phyloP scores from a whole-genome alignment of 2,888 invertebrate genomes.

The Clunio marinus region DNA sequence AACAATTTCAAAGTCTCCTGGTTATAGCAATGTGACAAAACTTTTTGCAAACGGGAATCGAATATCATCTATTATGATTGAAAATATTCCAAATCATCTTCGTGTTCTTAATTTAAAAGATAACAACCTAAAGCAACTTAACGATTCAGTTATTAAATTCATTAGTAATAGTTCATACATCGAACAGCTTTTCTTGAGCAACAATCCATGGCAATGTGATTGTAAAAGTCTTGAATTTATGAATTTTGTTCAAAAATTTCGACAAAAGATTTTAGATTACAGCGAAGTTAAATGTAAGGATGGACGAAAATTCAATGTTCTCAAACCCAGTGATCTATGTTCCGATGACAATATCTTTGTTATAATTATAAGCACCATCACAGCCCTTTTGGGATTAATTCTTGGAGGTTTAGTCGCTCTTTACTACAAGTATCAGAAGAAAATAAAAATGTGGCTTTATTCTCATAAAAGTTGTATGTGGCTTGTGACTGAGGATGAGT shows the following conservation, averaged over 20 bases:
- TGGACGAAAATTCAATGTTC: conserved; percentile 40
- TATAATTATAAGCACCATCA: conserved; percentile 48
- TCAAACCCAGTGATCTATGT: conserved; percentile 52
- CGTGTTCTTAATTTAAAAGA: conserved; percentile 55
- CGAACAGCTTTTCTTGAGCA: conserved; percentile 55
- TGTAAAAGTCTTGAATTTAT: conserved; percentile 61
- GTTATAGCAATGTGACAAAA: conserved; percentile 54
- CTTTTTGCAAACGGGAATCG: conserved; percentile 54
- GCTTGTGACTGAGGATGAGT: conserved; percentile 63
- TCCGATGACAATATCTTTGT: conserved; percentile 46
- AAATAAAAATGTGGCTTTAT: conserved; percentile 66
- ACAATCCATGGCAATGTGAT: conserved; percentile 68
- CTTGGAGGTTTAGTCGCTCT: conserved; percentile 52
- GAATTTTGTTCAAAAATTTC: conserved; percentile 54
- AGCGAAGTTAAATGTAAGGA: conserved; percentile 46
- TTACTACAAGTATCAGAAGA: conserved; percentile 58
- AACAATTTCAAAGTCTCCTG: conserved; percentile 44
- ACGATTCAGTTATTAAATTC: conserved; percentile 49
- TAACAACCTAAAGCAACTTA: conserved; percentile 56
- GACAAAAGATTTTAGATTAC: conserved; percentile 46
- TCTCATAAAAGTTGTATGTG: conserved; percentile 59
- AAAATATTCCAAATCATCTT: conserved; percentile 52
- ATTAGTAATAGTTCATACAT: conserved; percentile 52
- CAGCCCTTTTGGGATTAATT: conserved; percentile 53
- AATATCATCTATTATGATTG: conserved; percentile 43